Conservation (phyloP, 2,888 invertebrate genomes). For the Drosophila paucipuncta region DNA sequence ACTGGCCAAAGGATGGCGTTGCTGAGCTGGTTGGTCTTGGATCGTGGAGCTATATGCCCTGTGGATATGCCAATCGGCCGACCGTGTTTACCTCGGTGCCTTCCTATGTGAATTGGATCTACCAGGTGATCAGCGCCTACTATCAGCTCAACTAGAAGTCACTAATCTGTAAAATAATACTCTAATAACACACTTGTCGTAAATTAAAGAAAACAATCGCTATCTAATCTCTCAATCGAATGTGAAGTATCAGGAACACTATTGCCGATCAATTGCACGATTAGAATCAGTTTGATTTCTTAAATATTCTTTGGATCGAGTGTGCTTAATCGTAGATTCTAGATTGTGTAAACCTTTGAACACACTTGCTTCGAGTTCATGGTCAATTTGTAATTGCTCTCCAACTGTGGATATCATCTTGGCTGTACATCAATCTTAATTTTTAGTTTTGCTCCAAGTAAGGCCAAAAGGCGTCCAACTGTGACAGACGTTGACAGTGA, state of each 20-base stretch:
- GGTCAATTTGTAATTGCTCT: conserved; percentile 4
- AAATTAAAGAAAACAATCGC: conserved; percentile 47
- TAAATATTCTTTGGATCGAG: conserved; percentile 5
- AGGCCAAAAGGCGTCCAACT: neutral
- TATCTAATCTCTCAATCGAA: conserved; percentile 43
- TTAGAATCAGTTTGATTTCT: conserved; percentile 34
- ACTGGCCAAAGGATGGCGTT: conserved; percentile 65
- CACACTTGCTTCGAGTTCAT: conserved; percentile 4
- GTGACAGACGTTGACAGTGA: conserved; percentile 27
- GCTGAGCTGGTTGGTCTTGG: conserved; percentile 72
- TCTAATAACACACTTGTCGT: conserved; percentile 30
- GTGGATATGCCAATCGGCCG: conserved; percentile 73
- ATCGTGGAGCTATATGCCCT: conserved; percentile 80
- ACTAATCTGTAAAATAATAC: neutral
- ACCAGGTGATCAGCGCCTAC: conserved; percentile 74
- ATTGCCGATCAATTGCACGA: conserved; percentile 29
- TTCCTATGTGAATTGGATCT: conserved; percentile 72
- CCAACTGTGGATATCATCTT: neutral
- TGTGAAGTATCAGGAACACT: conserved; percentile 17
- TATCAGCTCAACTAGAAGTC: conserved; percentile 57
- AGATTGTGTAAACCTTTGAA: neutral
- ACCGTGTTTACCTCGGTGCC: conserved; percentile 70
- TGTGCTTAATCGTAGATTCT: conserved; percentile 5
- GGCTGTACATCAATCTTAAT: conserved; percentile 41
- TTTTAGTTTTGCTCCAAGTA: conserved; percentile 9